These are phyloP conservation scores for Diabrotica undecimpunctata DNA, from an alignment of 1,140 invertebrate genomes.

Conservation along the genomic window DNA sequence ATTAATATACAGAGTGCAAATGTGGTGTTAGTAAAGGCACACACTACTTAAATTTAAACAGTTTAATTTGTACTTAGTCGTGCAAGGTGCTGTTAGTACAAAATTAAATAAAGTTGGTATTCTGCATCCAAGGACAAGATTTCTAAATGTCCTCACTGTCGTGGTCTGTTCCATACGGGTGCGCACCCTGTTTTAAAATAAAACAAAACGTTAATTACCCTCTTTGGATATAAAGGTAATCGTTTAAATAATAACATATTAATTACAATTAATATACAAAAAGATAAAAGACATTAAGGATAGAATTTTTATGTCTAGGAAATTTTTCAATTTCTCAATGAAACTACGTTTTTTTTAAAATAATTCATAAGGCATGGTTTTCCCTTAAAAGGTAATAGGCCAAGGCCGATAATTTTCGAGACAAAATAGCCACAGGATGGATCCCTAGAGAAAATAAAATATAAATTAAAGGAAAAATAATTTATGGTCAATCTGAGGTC, in stretches of 20 bases:
- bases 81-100: constrained; percentile 3
- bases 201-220: constrained; percentile 25
- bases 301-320: too few relatives aligned
- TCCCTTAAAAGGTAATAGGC: too few relatives aligned
- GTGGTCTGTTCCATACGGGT: constrained; percentile 27
- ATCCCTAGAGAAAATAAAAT: too few relatives aligned
- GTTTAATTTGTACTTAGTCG: constrained; percentile 4
- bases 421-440: too few relatives aligned
- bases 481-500: too few relatives aligned
- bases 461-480: too few relatives aligned
- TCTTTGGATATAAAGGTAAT: neutral
- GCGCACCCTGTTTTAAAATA: constrained; percentile 36
- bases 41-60: neutral
- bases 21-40: neutral
- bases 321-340: too few relatives aligned
- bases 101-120: neutral
- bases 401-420: too few relatives aligned
- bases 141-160: constrained; percentile 4
- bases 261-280: neutral
- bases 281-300: too few relatives aligned
- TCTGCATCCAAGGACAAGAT: constrained; percentile 23
- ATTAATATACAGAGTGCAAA: neutral
- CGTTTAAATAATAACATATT: neutral
- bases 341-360: too few relatives aligned
- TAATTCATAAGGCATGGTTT: too few relatives aligned